phyloP scores from a whole-genome alignment of 1,140 invertebrate species.

The Nasonia giraulti region DNA sequence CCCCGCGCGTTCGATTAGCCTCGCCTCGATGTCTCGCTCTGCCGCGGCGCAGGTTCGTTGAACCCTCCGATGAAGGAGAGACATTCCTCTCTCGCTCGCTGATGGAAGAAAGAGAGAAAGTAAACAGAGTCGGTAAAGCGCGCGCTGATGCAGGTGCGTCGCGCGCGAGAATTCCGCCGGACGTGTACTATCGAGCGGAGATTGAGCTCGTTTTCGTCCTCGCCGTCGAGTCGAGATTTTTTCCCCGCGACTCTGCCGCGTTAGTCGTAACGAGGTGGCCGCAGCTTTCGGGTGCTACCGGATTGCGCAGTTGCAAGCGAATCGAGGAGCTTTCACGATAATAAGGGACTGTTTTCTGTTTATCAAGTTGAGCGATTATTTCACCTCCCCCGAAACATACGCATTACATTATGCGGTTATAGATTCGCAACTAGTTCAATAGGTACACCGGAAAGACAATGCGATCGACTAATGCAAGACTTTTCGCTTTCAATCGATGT shows the following conservation, averaged over 20 bases:
- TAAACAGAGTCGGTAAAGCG: slow-evolving; percentile 22
- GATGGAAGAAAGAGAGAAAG: slow-evolving; percentile 38
- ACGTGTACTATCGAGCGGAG: slow-evolving; percentile 24
- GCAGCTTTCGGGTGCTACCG: neutral
- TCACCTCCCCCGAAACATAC: neutral
- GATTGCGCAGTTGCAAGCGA: neutral
- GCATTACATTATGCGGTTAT: too few relatives aligned
- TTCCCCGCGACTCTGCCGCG: neutral
- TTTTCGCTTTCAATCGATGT: neutral
- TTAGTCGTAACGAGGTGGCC: neutral
- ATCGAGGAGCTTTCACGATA: neutral
- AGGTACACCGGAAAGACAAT: neutral
- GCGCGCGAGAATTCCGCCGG: neutral
- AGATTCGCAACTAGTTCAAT: neutral
- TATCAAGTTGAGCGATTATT: neutral
- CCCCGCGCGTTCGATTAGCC: neutral
- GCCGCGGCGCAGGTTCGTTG: slow-evolving; percentile 24
- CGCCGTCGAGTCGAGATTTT: neutral
- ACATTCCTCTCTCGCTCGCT: neutral
- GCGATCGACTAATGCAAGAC: neutral
- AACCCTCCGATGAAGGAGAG: neutral
- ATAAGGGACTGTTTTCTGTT: neutral
- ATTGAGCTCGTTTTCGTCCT: slow-evolving; percentile 25
- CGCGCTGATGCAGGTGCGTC: neutral
- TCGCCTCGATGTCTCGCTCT: slow-evolving; percentile 38